Evolutionary conservation across 2,113 vertebrate species (phyloP).

Genomic region (Anhinga anhinga): DNA sequence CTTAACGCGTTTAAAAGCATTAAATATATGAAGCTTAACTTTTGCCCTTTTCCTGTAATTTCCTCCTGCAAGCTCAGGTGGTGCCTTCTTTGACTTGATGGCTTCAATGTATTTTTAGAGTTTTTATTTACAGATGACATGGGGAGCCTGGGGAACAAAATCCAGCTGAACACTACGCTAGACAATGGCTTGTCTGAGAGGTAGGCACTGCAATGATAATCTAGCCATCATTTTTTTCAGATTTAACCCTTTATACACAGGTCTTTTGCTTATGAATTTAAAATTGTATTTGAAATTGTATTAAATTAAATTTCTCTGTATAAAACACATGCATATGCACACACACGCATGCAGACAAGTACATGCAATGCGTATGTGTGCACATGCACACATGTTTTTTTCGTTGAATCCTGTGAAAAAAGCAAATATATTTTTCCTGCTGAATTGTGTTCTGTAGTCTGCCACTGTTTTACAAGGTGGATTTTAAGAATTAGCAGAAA

Average conservation of each 20-base stretch:
- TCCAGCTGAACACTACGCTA: neutral
- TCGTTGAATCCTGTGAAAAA: neutral
- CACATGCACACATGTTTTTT: neutral
- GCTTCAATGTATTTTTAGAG: neutral
- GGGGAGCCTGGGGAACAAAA: neutral
- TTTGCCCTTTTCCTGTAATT: neutral
- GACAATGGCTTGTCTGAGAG: neutral
- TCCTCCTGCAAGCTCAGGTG: neutral
- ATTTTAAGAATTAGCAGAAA: slow-evolving; percentile 56
- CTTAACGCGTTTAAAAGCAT: neutral
- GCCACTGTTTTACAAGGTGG: neutral
- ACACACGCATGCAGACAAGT: neutral
- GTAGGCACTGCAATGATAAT: neutral
- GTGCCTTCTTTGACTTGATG: neutral
- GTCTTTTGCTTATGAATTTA: neutral
- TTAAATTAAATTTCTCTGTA: too few relatives aligned
- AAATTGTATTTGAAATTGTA: too few relatives aligned
- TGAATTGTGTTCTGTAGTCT: neutral
- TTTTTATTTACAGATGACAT: neutral
- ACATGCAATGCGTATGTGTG: rapidly evolving
- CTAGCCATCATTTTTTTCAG: neutral
- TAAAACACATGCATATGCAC: too few relatives aligned
- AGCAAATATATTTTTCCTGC: neutral
- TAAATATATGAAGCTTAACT: neutral
- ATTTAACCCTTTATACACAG: neutral